These are phyloP conservation scores for Laterallus jamaicensis DNA, from an alignment of 2,113 vertebrate genomes.

Conservation along the genomic window DNA sequence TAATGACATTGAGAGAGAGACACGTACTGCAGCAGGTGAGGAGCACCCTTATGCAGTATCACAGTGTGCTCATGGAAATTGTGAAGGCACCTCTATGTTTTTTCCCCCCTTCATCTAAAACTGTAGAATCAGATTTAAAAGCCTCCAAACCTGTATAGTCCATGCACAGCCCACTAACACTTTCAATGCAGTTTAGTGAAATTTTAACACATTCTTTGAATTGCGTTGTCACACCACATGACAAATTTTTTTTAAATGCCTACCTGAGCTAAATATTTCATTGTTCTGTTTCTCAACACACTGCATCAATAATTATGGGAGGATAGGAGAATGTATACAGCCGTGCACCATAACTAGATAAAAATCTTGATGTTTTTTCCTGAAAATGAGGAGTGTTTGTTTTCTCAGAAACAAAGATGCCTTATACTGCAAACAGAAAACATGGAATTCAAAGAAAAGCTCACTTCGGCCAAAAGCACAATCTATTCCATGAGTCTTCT, in stretches of 20 bases:
- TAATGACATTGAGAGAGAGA: slow-evolving; percentile 95
- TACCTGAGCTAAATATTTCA: background rate
- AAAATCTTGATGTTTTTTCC: background rate
- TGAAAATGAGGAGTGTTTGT: background rate
- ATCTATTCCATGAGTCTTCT: background rate
- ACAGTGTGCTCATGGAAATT: background rate
- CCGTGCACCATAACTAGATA: background rate
- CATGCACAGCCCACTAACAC: background rate
- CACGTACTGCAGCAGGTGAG: slow-evolving; percentile 96
- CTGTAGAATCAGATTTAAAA: background rate
- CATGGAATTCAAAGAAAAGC: background rate
- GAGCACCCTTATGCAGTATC: background rate
- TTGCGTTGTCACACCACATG: background rate
- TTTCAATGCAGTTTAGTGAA: background rate
- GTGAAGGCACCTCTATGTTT: background rate
- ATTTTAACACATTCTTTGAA: background rate
- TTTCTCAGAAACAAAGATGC: background rate
- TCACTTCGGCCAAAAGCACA: background rate
- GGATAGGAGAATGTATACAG: background rate
- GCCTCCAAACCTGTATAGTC: background rate
- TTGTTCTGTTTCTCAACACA: background rate
- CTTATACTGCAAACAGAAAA: background rate
- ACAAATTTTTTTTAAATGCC: too few relatives aligned
- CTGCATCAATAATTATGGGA: background rate
- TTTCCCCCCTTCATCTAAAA: background rate